Percentiles rank a stretch among this genome's conserved stretches.
Conservation (phyloP, 1,140 invertebrate genomes). For the Centruroides sculpturatus region DNA sequence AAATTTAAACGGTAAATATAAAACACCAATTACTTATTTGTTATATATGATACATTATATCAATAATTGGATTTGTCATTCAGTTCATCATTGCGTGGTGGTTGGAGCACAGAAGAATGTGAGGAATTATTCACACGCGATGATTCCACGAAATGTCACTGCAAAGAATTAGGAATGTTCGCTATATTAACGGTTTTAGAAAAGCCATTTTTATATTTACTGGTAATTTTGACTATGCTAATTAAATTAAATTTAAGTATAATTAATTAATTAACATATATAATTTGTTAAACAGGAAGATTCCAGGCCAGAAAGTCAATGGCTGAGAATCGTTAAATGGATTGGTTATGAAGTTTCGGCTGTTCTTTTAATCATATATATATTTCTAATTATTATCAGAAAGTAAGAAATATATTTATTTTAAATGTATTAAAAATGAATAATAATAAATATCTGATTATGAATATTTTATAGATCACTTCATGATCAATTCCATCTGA, state of each 20-base stretch:
- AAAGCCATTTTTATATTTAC: too few relatives aligned
- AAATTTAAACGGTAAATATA: too few relatives aligned
- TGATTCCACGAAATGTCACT: constrained; percentile 20
- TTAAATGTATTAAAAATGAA: too few relatives aligned
- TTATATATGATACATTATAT: too few relatives aligned
- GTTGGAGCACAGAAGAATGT: constrained; percentile 21
- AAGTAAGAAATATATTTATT: not conserved
- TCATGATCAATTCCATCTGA: constrained; percentile 25
- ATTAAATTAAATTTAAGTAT: too few relatives aligned
- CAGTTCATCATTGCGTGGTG: constrained; percentile 10
- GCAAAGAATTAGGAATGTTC: constrained; percentile 18
- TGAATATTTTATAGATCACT: constrained; percentile 14
- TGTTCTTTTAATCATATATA: constrained; percentile 18
- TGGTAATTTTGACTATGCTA: too few relatives aligned
- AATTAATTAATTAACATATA: not conserved
- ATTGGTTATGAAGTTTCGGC: constrained; percentile 16
- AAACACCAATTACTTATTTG: too few relatives aligned
- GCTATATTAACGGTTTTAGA: constrained; percentile 13
- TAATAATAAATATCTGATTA: too few relatives aligned
- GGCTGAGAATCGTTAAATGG: constrained; percentile 17
- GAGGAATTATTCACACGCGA: constrained; percentile 7
- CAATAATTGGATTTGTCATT: too few relatives aligned
- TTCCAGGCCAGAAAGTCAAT: constrained; percentile 11
- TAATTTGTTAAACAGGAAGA: not conserved
- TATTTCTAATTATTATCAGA: constrained; percentile 5